These are phyloP conservation scores for Lasioglossum zephyrum DNA, from an alignment of 2,888 invertebrate genomes.

Conservation along the genomic window DNA sequence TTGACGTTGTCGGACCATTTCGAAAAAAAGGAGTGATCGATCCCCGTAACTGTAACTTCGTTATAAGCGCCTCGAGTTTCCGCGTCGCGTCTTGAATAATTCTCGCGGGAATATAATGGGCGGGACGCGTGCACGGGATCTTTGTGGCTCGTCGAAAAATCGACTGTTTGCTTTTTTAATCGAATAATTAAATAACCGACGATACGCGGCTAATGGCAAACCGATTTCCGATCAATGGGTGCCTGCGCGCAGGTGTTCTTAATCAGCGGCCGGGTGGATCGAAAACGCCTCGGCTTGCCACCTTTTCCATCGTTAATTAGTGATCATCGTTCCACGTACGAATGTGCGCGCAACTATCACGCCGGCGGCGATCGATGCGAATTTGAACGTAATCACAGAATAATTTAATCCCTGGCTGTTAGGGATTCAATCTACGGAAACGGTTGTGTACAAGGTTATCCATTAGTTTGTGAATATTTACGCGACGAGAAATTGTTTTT, in stretches of 20 bases:
- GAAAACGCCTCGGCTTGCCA: neutral
- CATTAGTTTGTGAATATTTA: neutral
- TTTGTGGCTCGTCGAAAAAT: neutral
- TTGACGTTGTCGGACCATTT: conserved; percentile 17
- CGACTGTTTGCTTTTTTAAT: conserved; percentile 7
- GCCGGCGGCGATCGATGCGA: neutral
- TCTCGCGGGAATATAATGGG: conserved; percentile 10
- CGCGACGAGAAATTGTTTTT: neutral
- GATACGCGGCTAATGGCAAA: conserved; percentile 26
- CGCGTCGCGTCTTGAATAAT: conserved; percentile 17
- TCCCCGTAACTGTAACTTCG: conserved; percentile 34
- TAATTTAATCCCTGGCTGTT: neutral
- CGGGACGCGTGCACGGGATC: neutral
- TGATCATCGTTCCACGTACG: neutral
- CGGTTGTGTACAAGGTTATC: neutral
- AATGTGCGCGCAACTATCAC: neutral
- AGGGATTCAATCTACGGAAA: neutral
- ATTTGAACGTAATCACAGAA: conserved; percentile 4
- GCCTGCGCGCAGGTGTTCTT: conserved; percentile 30
- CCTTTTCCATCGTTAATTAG: conserved; percentile 7
- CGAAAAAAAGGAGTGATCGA: conserved; percentile 13
- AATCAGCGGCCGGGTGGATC: neutral
- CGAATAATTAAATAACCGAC: conserved; percentile 9
- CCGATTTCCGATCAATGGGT: conserved; percentile 51
- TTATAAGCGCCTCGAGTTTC: conserved; percentile 26